Conservation (phyloP, 2,888 invertebrate species). For the Pasiphila rectangulata region DNA sequence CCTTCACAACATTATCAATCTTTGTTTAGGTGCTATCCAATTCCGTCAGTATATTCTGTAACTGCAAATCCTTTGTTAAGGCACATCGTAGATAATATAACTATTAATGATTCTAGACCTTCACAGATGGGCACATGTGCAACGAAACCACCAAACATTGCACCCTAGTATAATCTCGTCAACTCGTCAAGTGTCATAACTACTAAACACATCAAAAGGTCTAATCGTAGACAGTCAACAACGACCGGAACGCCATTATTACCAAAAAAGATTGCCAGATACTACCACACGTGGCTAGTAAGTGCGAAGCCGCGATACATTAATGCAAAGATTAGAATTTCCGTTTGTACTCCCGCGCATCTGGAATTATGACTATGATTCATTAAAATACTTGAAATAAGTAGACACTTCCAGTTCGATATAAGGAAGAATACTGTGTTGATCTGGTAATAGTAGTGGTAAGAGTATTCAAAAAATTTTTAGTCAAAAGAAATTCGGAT, state of each 20-base stretch:
- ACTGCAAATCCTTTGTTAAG: no score
- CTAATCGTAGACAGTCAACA: slow-evolving; percentile 27
- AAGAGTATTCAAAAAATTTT: no score
- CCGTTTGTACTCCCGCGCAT: slow-evolving; percentile 64
- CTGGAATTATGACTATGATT: slow-evolving; percentile 52
- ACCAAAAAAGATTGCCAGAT: slow-evolving; percentile 47
- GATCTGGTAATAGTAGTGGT: slow-evolving; percentile 19
- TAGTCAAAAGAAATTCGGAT: no score
- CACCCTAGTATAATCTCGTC: no score
- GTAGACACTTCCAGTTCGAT: slow-evolving; percentile 28
- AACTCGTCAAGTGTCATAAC: not conserved
- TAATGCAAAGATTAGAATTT: slow-evolving; percentile 78
- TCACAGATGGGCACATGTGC: no score
- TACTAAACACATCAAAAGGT: slow-evolving; percentile 23
- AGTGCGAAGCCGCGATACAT: slow-evolving; percentile 58
- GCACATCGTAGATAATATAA: no score
- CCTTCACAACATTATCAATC: no score
- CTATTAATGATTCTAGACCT: no score
- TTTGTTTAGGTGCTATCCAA: no score
- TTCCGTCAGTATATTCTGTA: no score
- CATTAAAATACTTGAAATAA: slow-evolving; percentile 41
- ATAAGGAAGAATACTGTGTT: slow-evolving; percentile 14
- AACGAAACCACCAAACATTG: no score
- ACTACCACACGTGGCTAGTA: slow-evolving; percentile 51
- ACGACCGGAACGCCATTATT: slow-evolving; percentile 51